Conservation (phyloP, 2,113 vertebrate genomes). For the Lathamus discolor region DNA sequence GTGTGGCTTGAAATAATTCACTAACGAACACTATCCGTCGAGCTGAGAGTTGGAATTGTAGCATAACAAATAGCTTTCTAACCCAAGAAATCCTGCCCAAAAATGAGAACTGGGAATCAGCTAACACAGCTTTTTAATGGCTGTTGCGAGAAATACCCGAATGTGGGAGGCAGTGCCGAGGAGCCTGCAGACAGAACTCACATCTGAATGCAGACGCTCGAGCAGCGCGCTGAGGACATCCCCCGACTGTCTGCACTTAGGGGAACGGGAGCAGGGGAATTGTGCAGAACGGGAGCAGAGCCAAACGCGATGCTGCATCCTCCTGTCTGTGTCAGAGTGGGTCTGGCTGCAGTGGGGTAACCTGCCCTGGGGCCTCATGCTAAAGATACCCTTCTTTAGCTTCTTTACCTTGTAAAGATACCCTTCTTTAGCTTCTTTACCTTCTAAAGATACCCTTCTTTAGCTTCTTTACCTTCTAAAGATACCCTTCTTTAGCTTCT, state of each 20-base stretch:
- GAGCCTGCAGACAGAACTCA: neutral
- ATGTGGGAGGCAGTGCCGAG: neutral
- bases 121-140: neutral
- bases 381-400: neutral
- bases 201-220: neutral
- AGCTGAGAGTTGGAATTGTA: conserved; percentile 42
- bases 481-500: too few relatives aligned
- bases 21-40: conserved; percentile 17
- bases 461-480: too few relatives aligned
- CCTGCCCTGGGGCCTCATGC: neutral
- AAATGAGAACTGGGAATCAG: neutral
- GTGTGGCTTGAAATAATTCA: conserved; percentile 27
- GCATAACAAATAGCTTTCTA: neutral
- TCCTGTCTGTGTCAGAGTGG: neutral
- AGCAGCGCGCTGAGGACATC: neutral
- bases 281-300: neutral
- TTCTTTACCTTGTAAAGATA: too few relatives aligned
- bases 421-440: too few relatives aligned
- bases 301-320: neutral
- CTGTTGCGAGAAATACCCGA: neutral
- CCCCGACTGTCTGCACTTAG: neutral
- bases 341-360: neutral
- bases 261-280: neutral
- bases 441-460: too few relatives aligned
- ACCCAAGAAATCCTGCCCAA: neutral